phyloP scores from a whole-genome alignment of 2,113 vertebrate genomes.

The Ondatra zibethicus region DNA sequence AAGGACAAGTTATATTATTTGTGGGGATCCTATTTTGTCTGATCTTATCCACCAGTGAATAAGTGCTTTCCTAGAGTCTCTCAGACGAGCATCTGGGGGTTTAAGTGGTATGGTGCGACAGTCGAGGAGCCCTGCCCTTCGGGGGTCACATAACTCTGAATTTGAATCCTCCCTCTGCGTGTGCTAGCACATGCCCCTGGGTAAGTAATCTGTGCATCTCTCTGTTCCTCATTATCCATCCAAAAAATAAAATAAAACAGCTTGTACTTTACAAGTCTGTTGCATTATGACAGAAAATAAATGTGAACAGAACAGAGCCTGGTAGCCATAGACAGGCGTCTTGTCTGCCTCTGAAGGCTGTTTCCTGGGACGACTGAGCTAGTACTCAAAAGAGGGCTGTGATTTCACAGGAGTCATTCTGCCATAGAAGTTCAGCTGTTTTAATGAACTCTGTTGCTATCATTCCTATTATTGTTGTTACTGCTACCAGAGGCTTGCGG shows the following conservation, averaged over 20 bases:
- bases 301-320: conserved; percentile 6
- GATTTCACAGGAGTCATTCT: conserved; percentile 44
- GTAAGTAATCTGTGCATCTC: not conserved
- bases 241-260: conserved; percentile 34
- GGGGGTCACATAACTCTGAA: not conserved
- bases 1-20: not conserved
- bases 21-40: not conserved
- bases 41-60: not conserved
- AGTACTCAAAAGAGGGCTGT: conserved; percentile 21
- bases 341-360: not conserved
- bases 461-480: conserved; percentile 44
- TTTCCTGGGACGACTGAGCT: conserved; percentile 7
- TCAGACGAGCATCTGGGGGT: not conserved
- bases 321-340: not conserved
- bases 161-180: conserved; percentile 1
- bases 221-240: conserved; percentile 38
- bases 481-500: not conserved
- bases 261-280: not conserved
- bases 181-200: not conserved
- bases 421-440: not conserved
- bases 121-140: not conserved
- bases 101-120: no score
- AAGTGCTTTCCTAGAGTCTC: not conserved
- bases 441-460: conserved; percentile 39
- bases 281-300: conserved; percentile 30